Base-by-base conservation (phyloP, 2,888 invertebrate species). In the Lypha dubia region DNA sequence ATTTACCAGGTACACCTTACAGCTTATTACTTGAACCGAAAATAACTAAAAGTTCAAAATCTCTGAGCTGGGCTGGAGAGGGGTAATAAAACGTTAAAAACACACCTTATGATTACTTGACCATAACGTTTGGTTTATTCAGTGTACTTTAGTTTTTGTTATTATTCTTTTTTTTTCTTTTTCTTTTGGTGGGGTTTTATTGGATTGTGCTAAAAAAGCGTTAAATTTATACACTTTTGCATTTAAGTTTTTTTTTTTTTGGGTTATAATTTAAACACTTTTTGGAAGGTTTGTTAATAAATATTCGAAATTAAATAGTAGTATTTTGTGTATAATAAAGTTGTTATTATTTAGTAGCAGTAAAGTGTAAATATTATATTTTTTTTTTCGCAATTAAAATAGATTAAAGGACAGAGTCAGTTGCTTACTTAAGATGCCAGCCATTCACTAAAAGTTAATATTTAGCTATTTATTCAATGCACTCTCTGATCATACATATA, bases 31-130 rank as follows among this genome's bases (percentile, higher is more conserved):
- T 65, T 84, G 83, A 84, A 84, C 75, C 83, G 79, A 51, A 58
- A 75, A 67, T n/a, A 73, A 62, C 46, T 17, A 53, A 71, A 79
- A 79, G 71, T 79, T 75, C 75, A 79, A 70, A 63, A 13, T 63
- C n/a, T n/a, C n/a, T n/a, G n/a, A n/a, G n/a, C n/a, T n/a, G n/a
- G n/a, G 22, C 68, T 53, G 22, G 7, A 2, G 24, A 32, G 13
- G 13, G 17, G 9, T 41, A 67, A 20, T 60, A 46, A 13, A 3
- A 58, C 17, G 32, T n/a, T n/a, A n/a, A n/a, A n/a, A 73, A 63
- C 74, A 79, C 79, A 49, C 83, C 83, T 83, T 79, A 63, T 65
- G 65, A 71, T 75, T 75, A 79, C 83, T 71, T 79, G 83, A 84
- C 83, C 83, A 75, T 63, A 79, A 71, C 83, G 60, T 35, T 38